phyloP scores from a whole-genome alignment of 2,797 vertebrate species.

The Mycteria americana region DNA sequence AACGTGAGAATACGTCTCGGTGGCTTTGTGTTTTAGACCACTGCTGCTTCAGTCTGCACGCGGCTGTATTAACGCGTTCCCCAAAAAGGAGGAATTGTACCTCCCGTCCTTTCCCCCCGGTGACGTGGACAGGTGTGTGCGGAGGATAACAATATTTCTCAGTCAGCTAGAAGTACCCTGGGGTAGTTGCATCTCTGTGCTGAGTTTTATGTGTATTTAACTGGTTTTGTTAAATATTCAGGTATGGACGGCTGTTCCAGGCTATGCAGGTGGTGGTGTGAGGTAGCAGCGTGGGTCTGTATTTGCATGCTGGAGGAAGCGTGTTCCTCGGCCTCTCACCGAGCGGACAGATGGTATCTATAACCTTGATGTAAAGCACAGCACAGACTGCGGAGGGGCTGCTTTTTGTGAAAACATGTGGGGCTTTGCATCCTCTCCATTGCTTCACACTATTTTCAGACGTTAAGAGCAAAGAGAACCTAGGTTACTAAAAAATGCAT shows the following conservation, averaged over 20 bases:
- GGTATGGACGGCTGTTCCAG: background rate
- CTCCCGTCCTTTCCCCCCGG: no score
- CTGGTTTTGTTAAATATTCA: background rate
- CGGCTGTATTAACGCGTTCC: background rate
- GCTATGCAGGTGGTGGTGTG: background rate
- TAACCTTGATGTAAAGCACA: background rate
- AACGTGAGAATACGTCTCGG: fast-evolving
- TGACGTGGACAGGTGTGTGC: fast-evolving
- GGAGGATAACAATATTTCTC: fast-evolving
- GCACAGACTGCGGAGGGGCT: background rate
- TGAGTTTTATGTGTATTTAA: fast-evolving
- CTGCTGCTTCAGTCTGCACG: background rate
- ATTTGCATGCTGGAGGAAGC: background rate
- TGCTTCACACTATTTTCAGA: background rate
- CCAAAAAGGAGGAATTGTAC: background rate
- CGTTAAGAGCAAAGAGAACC: background rate
- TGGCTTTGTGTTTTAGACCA: background rate
- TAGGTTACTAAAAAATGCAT: background rate
- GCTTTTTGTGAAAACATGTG: background rate
- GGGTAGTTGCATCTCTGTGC: background rate
- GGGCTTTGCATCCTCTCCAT: background rate
- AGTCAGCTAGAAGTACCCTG: background rate
- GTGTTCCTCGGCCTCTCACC: background rate
- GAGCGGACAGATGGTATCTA: background rate
- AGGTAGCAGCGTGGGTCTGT: background rate